Base-by-base conservation (phyloP, 2,888 invertebrate species). In the Lasioglossum leucozonium region DNA sequence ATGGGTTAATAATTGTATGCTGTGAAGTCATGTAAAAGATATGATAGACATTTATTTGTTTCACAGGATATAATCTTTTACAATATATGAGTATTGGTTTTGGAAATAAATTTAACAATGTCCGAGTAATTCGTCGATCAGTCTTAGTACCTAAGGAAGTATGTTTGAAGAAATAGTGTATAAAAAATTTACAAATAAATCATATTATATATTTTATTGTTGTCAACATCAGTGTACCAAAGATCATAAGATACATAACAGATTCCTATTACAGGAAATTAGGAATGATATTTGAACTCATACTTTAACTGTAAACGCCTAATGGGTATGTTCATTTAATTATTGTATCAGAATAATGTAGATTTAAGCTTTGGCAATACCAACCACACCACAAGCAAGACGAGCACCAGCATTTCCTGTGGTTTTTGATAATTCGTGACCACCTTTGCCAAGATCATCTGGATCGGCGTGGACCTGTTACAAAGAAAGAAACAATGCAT, bases 391-490 rank as follows among this genome's bases (percentile, higher is more conserved):
- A 93, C 98, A 98, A 65, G 98, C 98, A 88, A 98, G 95, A 89
- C 99, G 97, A 30, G 97, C 98, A 4, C 99, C 99, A 77, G 99
- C 99, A 95, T 99, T 99, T 81, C 99, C 99, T 22, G 99, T 99
- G 6, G 97, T 97, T 95, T 97, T 97, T 96, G 99, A 99, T 88
- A 98, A 96, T 93, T 99, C 98, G 93, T 98, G 98, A 0, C 98
- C 99, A 47, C 99, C 99, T 87, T 97, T 95, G n/a, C 99, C 99
- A 84, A 99, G 95, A 95, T 99, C 99, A 95, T 99, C 99, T 0
- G 97, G 96, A 95, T 99, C 99, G 67, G 98, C 99, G 95, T 99
- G 99, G 11, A 99, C 95, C 95, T 95, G 62, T 79, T 71, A 40
- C 10, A 58, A 13, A 73, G 11, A 58, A 58, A 0, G 47, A 80